Evolutionary conservation across 1,140 invertebrate species (phyloP).

Genomic region (Homalodisca vitripennis): DNA sequence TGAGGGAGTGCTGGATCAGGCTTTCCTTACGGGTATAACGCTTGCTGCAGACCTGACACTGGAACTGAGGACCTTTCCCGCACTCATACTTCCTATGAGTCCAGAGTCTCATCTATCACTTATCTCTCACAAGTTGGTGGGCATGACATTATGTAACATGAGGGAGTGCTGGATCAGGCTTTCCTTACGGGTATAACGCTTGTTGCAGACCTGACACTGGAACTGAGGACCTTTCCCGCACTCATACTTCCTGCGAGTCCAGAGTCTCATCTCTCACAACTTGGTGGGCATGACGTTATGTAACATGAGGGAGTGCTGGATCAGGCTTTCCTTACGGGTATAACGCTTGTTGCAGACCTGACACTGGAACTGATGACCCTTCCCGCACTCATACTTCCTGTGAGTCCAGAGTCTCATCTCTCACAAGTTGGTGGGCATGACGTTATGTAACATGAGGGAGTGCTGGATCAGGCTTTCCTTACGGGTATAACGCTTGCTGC

Average conservation of each 20-base stretch:
- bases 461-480: conserved; percentile 33
- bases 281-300: conserved; percentile 30
- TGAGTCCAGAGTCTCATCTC: too few relatives aligned
- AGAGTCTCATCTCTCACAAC: too few relatives aligned
- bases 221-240: conserved; percentile 56
- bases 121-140: neutral
- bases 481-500: conserved; percentile 28
- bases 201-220: conserved; percentile 36
- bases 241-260: conserved; percentile 38
- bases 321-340: conserved; percentile 30
- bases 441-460: conserved; percentile 33
- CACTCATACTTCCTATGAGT: conserved; percentile 38
- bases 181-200: conserved; percentile 31
- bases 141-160: conserved; percentile 32
- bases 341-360: conserved; percentile 30
- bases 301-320: conserved; percentile 30
- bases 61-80: conserved; percentile 40
- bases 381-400: conserved; percentile 39
- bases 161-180: conserved; percentile 31
- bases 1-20: conserved; percentile 31
- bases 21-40: conserved; percentile 29
- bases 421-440: conserved; percentile 1
- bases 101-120: too few relatives aligned
- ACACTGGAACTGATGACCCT: conserved; percentile 56
- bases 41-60: conserved; percentile 34